Percentiles rank a stretch among this genome's conserved stretches.
phyloP scores from a whole-genome alignment of 2,888 invertebrate genomes.

The Rutpela maculata region DNA sequence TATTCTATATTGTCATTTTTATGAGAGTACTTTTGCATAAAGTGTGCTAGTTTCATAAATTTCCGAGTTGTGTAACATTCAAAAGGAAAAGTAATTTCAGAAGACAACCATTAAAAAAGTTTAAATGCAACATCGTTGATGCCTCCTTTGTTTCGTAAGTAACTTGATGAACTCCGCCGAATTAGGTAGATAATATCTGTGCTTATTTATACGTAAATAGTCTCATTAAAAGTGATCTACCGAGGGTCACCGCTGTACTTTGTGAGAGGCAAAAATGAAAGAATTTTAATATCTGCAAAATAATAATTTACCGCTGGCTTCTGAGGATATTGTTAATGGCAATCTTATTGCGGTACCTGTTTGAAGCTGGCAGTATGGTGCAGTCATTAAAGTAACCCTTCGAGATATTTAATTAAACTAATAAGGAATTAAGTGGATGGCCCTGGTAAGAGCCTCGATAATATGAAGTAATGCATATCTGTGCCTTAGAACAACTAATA shows the following conservation, averaged over 20 bases:
- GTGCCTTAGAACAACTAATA: slow-evolving; percentile 41
- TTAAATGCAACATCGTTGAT: neutral
- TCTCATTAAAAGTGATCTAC: slow-evolving; percentile 15
- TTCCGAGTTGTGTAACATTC: neutral
- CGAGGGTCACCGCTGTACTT: slow-evolving; percentile 8
- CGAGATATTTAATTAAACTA: slow-evolving; percentile 60
- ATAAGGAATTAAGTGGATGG: slow-evolving; percentile 56
- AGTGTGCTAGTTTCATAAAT: neutral
- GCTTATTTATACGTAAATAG: slow-evolving; percentile 25
- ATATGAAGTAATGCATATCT: slow-evolving; percentile 44
- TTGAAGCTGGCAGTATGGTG: slow-evolving; percentile 33
- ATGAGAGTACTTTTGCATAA: neutral
- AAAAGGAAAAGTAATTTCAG: neutral
- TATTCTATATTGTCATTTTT: no score
- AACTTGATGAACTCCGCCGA: slow-evolving; percentile 14
- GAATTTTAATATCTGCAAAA: slow-evolving; percentile 32
- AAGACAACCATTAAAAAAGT: neutral
- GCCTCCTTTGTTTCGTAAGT: slow-evolving; percentile 29
- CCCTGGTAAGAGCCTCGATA: slow-evolving; percentile 40
- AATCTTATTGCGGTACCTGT: slow-evolving; percentile 41
- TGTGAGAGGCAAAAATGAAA: neutral
- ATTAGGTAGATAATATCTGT: slow-evolving; percentile 29
- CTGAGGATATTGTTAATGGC: slow-evolving; percentile 37
- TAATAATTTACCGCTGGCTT: slow-evolving; percentile 34
- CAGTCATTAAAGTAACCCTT: slow-evolving; percentile 58